Evolutionary conservation across 2,888 invertebrate genomes (phyloP).

Genomic region (Parnassius smintheus): DNA sequence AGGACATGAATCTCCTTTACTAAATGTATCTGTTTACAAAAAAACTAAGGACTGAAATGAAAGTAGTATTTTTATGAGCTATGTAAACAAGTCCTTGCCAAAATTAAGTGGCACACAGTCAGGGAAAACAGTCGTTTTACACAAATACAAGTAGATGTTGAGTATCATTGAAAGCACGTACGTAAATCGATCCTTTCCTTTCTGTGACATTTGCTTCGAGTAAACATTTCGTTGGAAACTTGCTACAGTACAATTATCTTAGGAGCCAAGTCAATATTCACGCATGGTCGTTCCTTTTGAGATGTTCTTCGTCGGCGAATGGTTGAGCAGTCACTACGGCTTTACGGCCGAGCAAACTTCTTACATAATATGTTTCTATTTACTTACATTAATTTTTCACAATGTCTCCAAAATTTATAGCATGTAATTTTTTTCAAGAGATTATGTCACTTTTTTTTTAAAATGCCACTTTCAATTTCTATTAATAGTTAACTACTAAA

Average conservation of each 20-base stretch:
- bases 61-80: neutral
- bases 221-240: constrained; percentile 25
- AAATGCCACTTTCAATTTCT: no score
- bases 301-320: constrained; percentile 37
- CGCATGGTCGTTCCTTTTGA: constrained; percentile 44
- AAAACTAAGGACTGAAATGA: neutral
- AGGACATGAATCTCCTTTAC: no score
- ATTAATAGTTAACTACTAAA: no score
- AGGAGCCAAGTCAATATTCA: constrained; percentile 42
- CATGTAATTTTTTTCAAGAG: constrained; percentile 12
- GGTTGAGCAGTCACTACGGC: constrained; percentile 35
- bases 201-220: constrained; percentile 23
- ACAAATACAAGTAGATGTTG: constrained; percentile 9
- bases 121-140: constrained; percentile 13
- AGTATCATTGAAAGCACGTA: constrained; percentile 17
- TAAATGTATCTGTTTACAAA: neutral
- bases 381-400: constrained; percentile 30
- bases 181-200: constrained; percentile 25
- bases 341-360: constrained; percentile 40
- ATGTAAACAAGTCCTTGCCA: no score
- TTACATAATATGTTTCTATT: constrained; percentile 38
- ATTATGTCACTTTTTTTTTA: neutral
- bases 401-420: constrained; percentile 8
- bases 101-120: no score
- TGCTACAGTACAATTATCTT: constrained; percentile 31